These are phyloP conservation scores for Ptilonorhynchus violaceus DNA, from an alignment of 2,113 vertebrate genomes.

Conservation along the genomic window DNA sequence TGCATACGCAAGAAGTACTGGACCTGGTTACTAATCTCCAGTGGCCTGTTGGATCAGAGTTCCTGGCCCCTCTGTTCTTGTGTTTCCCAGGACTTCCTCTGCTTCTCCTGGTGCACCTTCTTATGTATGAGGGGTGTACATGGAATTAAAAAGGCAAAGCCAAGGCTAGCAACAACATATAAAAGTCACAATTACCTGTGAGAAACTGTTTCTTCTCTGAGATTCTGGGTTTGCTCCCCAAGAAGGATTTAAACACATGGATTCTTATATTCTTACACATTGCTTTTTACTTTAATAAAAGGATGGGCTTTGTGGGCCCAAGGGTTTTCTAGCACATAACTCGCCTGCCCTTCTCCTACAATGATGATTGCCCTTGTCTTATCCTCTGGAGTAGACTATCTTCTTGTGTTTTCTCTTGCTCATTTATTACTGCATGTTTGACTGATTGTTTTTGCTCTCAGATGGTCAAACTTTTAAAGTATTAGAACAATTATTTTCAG, in stretches of 20 bases:
- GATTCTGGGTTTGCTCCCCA: neutral
- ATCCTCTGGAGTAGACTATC: accelerated
- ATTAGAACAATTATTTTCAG: neutral
- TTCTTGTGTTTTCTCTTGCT: neutral
- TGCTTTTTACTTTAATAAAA: neutral
- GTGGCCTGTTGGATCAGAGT: accelerated
- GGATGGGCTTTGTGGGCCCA: neutral
- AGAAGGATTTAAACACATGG: neutral
- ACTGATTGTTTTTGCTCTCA: neutral
- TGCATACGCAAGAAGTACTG: neutral
- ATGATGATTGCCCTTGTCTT: neutral
- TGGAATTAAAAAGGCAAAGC: neutral
- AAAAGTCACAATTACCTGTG: neutral
- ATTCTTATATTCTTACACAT: neutral
- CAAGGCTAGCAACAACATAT: neutral
- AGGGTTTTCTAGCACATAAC: neutral
- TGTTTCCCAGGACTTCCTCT: neutral
- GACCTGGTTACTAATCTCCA: neutral
- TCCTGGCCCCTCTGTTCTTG: neutral
- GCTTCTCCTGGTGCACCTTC: neutral
- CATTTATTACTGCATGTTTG: neutral
- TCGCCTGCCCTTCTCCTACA: neutral
- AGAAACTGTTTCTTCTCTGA: neutral
- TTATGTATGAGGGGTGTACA: accelerated
- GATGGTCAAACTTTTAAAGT: neutral